Evolutionary conservation across 2,113 vertebrate species (phyloP).

Genomic region (Prolemur simus): DNA sequence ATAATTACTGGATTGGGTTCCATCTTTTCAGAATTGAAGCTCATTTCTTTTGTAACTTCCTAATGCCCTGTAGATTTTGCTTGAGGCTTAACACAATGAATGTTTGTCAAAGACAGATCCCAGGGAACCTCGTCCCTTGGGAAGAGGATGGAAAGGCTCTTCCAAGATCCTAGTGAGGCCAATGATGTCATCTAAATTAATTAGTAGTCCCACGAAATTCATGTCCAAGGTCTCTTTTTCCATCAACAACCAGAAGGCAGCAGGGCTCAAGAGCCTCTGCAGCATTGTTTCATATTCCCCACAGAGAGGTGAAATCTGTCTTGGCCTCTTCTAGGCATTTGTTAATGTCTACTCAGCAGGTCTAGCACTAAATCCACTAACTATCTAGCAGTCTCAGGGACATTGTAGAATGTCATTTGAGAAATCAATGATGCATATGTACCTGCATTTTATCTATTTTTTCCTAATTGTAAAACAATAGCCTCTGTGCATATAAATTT

Average conservation of each 20-base stretch:
- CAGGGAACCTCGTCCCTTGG: not conserved
- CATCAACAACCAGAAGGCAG: not conserved
- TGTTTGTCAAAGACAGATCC: not conserved
- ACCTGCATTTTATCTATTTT: not conserved
- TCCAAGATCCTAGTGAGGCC: not conserved
- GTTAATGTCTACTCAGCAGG: not conserved
- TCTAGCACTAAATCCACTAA: not conserved
- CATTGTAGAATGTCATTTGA: not conserved
- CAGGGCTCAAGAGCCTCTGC: not conserved
- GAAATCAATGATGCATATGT: not conserved
- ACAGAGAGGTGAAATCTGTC: not conserved
- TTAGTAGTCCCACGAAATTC: not conserved
- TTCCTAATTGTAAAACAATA: conserved; percentile 17
- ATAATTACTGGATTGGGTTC: not conserved
- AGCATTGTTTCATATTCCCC: not conserved
- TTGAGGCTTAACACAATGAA: not conserved
- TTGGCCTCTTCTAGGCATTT: not conserved
- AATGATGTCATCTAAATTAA: not conserved
- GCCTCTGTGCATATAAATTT: not conserved
- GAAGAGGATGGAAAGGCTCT: not conserved
- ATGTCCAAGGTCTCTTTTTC: not conserved
- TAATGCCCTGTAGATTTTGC: not conserved
- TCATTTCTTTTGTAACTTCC: not conserved
- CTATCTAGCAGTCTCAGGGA: not conserved
- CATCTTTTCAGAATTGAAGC: not conserved